Percentiles rank a stretch among this genome's conserved stretches.
These are phyloP conservation scores for Chiloscyllium punctatum DNA, from an alignment of 2,797 vertebrate species.

Conservation along the genomic window DNA sequence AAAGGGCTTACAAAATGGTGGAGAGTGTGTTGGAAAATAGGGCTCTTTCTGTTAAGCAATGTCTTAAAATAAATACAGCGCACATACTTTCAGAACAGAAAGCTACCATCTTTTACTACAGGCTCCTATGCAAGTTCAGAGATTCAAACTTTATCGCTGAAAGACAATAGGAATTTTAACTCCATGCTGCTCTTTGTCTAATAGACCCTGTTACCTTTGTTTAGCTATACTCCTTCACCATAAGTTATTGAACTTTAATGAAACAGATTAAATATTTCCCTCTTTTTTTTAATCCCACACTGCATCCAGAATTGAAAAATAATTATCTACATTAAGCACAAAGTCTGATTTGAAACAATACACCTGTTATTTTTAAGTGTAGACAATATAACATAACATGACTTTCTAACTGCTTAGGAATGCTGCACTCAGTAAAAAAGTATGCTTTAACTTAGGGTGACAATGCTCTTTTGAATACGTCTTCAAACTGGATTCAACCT, in stretches of 20 bases:
- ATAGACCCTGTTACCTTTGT: neutral
- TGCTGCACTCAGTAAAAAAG: neutral
- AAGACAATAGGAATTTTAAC: neutral
- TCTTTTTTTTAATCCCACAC: too few relatives aligned
- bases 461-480: neutral
- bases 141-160: neutral
- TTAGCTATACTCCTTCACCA: neutral
- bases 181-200: neutral
- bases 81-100: neutral
- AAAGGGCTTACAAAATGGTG: slow-evolving; percentile 15
- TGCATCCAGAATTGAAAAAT: neutral
- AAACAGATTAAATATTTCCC: neutral
- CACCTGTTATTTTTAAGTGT: neutral
- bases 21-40: neutral
- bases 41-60: neutral
- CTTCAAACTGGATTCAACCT: neutral
- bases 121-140: neutral
- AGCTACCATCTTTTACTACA: neutral
- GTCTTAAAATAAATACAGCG: neutral
- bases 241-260: neutral
- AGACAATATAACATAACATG: neutral
- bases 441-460: too few relatives aligned
- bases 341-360: neutral
- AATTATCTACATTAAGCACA: neutral
- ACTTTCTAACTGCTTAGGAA: neutral